These are phyloP conservation scores for Arctopsyche grandis DNA, from an alignment of 1,140 invertebrate species.

Conservation along the genomic window DNA sequence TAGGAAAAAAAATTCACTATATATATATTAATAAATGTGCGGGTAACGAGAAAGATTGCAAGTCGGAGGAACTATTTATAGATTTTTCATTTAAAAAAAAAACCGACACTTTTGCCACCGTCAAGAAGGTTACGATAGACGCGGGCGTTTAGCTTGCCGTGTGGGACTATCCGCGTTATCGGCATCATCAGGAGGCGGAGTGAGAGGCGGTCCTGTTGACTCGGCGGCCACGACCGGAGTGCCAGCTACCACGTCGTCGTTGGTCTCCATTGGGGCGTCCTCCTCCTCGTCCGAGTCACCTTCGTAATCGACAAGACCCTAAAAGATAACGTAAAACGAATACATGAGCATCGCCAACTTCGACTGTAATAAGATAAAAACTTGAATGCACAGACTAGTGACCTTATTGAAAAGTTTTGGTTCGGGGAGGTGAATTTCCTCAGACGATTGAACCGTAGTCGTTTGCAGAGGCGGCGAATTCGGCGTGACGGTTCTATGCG, in stretches of 20 bases:
- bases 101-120: constrained; percentile 17
- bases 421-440: constrained; percentile 65
- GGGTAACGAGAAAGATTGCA: constrained; percentile 33
- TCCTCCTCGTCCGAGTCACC: constrained; percentile 96
- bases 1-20: constrained; percentile 20
- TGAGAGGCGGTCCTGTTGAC: constrained; percentile 43
- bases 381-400: constrained; percentile 40
- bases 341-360: background rate
- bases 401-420: constrained; percentile 67
- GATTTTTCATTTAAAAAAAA: background rate
- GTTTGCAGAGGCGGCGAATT: constrained; percentile 57
- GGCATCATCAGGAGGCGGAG: constrained; percentile 14
- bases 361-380: background rate
- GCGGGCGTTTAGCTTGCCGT: constrained; percentile 58
- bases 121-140: constrained; percentile 59
- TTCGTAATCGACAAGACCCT: constrained; percentile 96
- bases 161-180: constrained; percentile 28
- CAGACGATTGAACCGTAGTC: constrained; percentile 55
- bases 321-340: constrained; percentile 47
- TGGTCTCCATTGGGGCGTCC: constrained; percentile 67
- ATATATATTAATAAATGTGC: constrained; percentile 8
- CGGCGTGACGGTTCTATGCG: constrained; percentile 58
- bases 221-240: constrained; percentile 57
- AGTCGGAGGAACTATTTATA: constrained; percentile 31
- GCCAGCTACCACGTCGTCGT: constrained; percentile 8